These are phyloP conservation scores for Theretra japonica DNA, from an alignment of 2,888 invertebrate species.

Conservation along the genomic window DNA sequence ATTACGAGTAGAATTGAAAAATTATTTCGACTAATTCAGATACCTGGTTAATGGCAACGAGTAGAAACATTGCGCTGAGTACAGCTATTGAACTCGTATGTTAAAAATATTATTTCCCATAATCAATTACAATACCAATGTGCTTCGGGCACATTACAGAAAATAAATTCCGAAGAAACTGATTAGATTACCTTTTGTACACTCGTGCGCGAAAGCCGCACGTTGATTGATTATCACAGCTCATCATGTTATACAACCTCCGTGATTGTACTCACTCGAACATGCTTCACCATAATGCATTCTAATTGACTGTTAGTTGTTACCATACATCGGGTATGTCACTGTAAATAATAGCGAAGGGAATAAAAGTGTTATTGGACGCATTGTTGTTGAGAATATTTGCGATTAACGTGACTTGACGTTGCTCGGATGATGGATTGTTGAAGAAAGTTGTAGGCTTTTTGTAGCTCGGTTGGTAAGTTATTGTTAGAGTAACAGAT, in stretches of 20 bases:
- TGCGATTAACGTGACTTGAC: background rate
- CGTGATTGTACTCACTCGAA: slow-evolving; percentile 6
- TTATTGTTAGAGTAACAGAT: too few species aligned
- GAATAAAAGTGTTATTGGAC: slow-evolving; percentile 4
- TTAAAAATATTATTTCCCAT: background rate
- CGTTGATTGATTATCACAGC: slow-evolving; percentile 27
- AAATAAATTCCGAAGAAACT: background rate
- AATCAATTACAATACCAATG: background rate
- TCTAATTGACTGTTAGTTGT: slow-evolving; percentile 11
- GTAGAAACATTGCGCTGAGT: too few species aligned
- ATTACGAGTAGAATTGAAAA: too few species aligned
- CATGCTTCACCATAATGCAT: slow-evolving; percentile 9
- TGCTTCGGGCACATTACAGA: background rate
- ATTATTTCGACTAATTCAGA: too few species aligned
- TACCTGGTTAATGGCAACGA: too few species aligned
- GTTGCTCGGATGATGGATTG: background rate
- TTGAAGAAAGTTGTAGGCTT: background rate
- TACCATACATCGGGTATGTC: slow-evolving; percentile 8
- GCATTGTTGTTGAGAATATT: background rate
- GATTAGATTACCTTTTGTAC: slow-evolving; percentile 3
- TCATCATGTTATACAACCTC: slow-evolving; percentile 24
- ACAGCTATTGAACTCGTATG: too few species aligned
- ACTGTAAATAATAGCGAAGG: slow-evolving; percentile 7
- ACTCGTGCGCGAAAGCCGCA: slow-evolving; percentile 18
- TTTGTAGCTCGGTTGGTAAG: background rate